Evolutionary conservation across 2,113 vertebrate genomes (phyloP).

Genomic region (Nycticryphes semicollaris): DNA sequence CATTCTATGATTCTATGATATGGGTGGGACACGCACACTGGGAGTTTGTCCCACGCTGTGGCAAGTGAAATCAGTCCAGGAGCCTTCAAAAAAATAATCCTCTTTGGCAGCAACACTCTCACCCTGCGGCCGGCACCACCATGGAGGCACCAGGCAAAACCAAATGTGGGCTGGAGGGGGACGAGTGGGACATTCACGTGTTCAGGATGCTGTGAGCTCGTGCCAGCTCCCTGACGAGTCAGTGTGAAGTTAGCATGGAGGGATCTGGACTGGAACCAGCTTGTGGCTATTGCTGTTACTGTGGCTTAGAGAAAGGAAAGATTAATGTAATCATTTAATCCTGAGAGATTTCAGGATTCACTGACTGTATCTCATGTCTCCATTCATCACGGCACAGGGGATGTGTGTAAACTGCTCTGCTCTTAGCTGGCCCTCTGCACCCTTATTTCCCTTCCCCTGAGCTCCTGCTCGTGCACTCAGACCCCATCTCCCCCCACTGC

Average conservation of each 20-base stretch:
- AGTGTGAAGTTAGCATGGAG: background rate
- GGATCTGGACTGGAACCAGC: constrained; percentile 25
- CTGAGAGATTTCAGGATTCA: constrained; percentile 29
- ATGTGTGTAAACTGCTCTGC: background rate
- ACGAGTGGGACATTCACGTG: fast-evolving
- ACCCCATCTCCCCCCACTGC: background rate
- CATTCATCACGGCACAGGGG: background rate
- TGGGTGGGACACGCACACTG: fast-evolving
- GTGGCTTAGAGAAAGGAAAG: constrained; percentile 45
- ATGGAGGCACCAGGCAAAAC: background rate
- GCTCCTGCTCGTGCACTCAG: background rate
- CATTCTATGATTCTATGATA: background rate
- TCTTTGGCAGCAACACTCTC: background rate
- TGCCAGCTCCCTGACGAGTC: fast-evolving
- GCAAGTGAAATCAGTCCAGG: background rate
- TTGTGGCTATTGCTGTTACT: background rate
- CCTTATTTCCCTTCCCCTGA: background rate
- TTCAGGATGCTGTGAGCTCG: fast-evolving
- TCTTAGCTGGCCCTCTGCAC: background rate
- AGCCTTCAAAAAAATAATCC: background rate
- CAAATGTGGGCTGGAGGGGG: background rate
- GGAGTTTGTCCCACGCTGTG: background rate
- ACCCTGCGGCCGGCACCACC: background rate
- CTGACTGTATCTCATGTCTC: constrained; percentile 3
- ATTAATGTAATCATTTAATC: constrained; percentile 67